Conservation (phyloP, 2,888 invertebrate genomes). For the Trachelus troglodyta region DNA sequence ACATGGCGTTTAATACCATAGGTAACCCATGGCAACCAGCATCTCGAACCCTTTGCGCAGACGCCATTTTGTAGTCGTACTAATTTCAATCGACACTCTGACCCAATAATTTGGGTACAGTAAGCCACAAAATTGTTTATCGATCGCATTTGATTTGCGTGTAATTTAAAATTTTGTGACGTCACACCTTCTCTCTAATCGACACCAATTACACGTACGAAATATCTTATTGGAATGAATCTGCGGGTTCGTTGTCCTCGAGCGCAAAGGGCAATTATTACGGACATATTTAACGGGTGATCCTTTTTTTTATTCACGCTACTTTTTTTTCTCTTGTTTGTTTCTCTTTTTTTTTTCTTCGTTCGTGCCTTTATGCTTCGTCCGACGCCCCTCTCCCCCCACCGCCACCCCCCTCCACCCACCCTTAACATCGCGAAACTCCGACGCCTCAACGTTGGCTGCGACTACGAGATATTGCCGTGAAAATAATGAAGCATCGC, state of each 20-base stretch:
- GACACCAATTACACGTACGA: too few species aligned
- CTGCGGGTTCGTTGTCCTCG: too few species aligned
- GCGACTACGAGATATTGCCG: conserved; percentile 3
- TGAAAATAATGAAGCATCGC: conserved; percentile 29
- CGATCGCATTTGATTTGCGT: too few species aligned
- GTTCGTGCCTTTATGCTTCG: neutral
- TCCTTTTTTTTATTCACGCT: neutral
- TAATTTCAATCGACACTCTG: neutral
- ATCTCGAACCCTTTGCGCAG: neutral
- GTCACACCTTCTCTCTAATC: neutral
- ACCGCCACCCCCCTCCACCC: too few species aligned
- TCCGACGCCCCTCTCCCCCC: neutral
- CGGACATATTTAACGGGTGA: neutral
- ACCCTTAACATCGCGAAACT: neutral
- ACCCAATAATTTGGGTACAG: neutral
- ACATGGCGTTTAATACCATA: conserved; percentile 18
- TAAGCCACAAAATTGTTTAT: neutral
- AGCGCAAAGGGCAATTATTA: neutral
- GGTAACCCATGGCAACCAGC: neutral
- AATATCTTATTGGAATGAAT: too few species aligned
- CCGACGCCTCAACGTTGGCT: neutral
- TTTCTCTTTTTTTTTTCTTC: neutral
- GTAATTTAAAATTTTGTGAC: neutral
- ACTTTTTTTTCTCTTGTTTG: neutral
- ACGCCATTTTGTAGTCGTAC: neutral